These are phyloP conservation scores for Polydrusus cervinus DNA, from an alignment of 2,888 invertebrate species.

Conservation along the genomic window DNA sequence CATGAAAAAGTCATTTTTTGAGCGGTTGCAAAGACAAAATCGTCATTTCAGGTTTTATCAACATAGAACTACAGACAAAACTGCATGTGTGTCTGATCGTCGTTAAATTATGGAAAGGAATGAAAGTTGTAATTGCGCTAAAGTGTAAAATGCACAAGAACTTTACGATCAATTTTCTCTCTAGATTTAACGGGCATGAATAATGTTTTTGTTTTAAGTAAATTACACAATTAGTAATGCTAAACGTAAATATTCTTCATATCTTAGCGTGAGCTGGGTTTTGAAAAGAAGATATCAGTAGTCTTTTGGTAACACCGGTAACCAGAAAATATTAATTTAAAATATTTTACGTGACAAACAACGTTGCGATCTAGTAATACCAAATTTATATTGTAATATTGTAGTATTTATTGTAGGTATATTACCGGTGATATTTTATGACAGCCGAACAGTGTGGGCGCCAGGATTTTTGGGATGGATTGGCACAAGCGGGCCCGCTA, in stretches of 20 bases:
- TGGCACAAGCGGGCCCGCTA: too few species aligned
- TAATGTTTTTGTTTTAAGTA: background rate
- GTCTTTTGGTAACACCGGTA: background rate
- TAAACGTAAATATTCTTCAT: background rate
- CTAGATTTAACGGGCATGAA: background rate
- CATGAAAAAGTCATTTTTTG: too few species aligned
- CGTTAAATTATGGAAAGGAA: background rate
- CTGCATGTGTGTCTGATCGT: background rate
- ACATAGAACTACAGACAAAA: background rate
- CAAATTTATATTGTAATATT: too few species aligned
- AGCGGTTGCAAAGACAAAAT: too few species aligned
- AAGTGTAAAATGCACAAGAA: constrained; percentile 1
- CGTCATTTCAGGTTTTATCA: too few species aligned
- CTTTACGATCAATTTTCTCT: constrained; percentile 9
- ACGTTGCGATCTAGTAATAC: too few species aligned
- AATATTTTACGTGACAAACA: too few species aligned
- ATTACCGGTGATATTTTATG: too few species aligned
- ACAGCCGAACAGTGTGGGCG: too few species aligned
- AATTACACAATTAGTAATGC: constrained; percentile 5
- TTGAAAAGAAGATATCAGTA: background rate
- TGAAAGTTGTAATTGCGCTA: background rate
- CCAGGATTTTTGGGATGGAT: too few species aligned
- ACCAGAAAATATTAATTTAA: too few species aligned
- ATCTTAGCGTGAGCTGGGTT: background rate
- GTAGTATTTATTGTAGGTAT: too few species aligned